Evolutionary conservation across 2,888 invertebrate species (phyloP), one percentile per base, ranked within the genome.

Genomic region (Leptinotarsa rubiginosa): DNA sequence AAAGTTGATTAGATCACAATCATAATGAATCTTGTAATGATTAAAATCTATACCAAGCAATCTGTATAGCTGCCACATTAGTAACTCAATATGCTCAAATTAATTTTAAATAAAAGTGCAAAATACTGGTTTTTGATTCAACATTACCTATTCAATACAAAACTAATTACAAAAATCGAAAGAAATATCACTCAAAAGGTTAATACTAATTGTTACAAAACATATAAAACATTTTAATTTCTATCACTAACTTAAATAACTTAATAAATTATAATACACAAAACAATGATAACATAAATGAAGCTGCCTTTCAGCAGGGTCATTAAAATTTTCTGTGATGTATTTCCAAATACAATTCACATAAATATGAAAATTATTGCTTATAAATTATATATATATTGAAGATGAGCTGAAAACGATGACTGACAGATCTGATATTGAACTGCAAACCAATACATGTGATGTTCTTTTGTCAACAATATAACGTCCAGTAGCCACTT

Each of bases 101-200:
- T 74, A 72, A 65, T 72, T 74, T 73, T 69, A 72, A 65, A 72
- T 74, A 83, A 84, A 85, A 81, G 85, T 86, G 85, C 87, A 87
- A 86, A 88, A 88, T 87, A 88, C 88, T 87, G 88, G 87, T 87
- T 86, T 86, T 70, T 71, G 77, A 78, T 75, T 79, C 75, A 41
- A 31, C 16, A 41, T 25, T 31, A 62, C 15, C 16, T 16, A 62
- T 31, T 10, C 18, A 62, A 62, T 41, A 79, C 75, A 79, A 80
- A 79, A 78, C 75, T 77, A 74, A 77, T 41, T 41, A 75, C 73
- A 78, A 75, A 75, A 74, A 78, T 79, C 81, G 77, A 81, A 78
- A 83, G 81, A 84, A 87, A 87, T 87, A 87, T 87, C 87, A 87
- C 87, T 87, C 87, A 83, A 82, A 47, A 82, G 84, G 86, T 87